phyloP scores from a whole-genome alignment of 2,888 invertebrate genomes.

The Trachelus iudaicus region DNA sequence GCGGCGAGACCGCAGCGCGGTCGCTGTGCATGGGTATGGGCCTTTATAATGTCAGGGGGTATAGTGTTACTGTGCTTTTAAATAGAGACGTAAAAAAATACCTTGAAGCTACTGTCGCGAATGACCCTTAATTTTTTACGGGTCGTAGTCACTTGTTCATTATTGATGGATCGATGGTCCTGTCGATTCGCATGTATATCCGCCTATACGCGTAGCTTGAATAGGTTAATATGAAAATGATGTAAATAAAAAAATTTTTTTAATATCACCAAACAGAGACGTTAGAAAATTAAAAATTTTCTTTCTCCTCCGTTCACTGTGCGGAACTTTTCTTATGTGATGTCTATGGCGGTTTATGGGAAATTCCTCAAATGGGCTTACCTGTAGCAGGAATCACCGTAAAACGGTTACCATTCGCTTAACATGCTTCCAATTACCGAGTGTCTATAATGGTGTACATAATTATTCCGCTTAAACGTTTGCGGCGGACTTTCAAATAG shows the following conservation, averaged over 20 bases:
- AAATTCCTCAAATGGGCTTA: constrained; percentile 45
- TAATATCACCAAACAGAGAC: not conserved
- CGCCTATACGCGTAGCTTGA: not conserved
- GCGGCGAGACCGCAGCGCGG: not conserved
- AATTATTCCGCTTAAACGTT: not conserved
- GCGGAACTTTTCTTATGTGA: not conserved
- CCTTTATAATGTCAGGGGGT: not conserved
- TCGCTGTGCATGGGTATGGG: not conserved
- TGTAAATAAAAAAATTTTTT: not conserved
- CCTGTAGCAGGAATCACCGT: constrained; percentile 27
- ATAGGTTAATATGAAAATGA: not conserved
- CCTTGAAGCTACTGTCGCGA: not conserved
- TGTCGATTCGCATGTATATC: not conserved
- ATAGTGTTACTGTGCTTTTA: not conserved
- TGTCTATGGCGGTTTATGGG: constrained; percentile 45
- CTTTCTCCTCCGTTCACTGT: not conserved
- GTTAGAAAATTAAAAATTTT: not conserved
- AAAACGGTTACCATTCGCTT: not conserved
- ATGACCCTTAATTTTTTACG: not conserved
- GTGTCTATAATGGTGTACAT: not conserved
- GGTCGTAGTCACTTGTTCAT: not conserved
- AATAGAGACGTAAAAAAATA: not conserved
- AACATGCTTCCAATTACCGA: not conserved
- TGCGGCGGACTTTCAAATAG: not conserved
- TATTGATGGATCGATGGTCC: not conserved